Base-by-base conservation (phyloP, 2,888 invertebrate genomes). In the Rhaphigaster nebulosa region DNA sequence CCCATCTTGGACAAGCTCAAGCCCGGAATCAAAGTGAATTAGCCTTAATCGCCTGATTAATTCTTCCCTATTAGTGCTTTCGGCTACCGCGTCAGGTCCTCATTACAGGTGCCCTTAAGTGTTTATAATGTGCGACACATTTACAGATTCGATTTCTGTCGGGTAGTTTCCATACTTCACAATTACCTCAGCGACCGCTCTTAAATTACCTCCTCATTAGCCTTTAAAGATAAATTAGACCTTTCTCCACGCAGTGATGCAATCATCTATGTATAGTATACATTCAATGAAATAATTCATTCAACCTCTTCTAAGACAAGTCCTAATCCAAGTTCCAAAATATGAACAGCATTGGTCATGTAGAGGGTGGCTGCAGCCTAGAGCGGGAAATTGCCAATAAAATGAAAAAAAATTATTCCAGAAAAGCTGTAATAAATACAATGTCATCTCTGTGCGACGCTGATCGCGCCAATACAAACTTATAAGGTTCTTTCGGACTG, bases 21-120 rank as follows among this genome's bases (percentile, higher is more conserved):
- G 23, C 45, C 80, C 23, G 41, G 80, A 84, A 84, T 84, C 45
- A 84, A 84, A 84, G 41, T 84, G 80, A 45, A 84, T 84, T 84
- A 84, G 80, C 80, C 45, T 12, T 84, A 84, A 84, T 41, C 80
- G 80, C 26, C 80, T 84, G 45, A 84, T 84, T 84, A 84, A 84
- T 84, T 84, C 45, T 84, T 45, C 80, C 80, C 41, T 84, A 41
- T 84, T 84, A 84, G 80, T 84, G 80, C 45, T 84, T 84, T 38
- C n/a, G 45, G 80, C 80, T 41, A 84, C 80, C 80, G 80, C 80
- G 23, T 26, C 80, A 12, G 45, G 45, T 8, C 45, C 45, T 45
- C 80, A 26, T 45, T 13, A 45, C 10, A n/a, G 38, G 12, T 23
- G 41, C 80, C 45, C 41, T 84, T 84, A 84, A 0, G 26, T 84